These are phyloP conservation scores for Hartigia nigra DNA, from an alignment of 2,888 invertebrate genomes.

Conservation along the genomic window DNA sequence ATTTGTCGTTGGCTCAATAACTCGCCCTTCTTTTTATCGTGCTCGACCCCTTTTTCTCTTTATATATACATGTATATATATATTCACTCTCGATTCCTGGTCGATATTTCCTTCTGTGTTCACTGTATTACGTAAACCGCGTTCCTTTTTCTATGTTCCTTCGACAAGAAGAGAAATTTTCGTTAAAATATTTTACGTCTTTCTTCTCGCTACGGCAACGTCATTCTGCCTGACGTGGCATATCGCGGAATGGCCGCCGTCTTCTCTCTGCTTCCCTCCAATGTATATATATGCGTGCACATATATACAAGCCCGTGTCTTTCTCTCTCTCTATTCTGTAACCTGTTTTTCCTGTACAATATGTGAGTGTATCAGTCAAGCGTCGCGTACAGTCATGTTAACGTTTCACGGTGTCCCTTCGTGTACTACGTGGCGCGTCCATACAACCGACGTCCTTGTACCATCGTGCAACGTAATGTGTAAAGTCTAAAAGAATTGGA, in stretches of 20 bases:
- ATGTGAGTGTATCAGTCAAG: not conserved
- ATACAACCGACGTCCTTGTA: not conserved
- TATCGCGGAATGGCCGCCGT: slow-evolving; percentile 11
- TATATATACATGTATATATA: not conserved
- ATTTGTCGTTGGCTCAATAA: not conserved
- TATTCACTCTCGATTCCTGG: slow-evolving; percentile 4
- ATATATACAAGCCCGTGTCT: slow-evolving; percentile 4
- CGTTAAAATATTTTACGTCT: not conserved
- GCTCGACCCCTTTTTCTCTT: not conserved
- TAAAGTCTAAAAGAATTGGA: not conserved
- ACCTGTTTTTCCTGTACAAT: not conserved
- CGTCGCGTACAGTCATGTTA: not conserved
- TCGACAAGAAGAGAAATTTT: not conserved
- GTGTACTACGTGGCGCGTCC: not conserved
- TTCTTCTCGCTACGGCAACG: slow-evolving; percentile 38
- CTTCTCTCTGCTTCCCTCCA: slow-evolving; percentile 20
- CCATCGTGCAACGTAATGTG: not conserved
- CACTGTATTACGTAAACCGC: slow-evolving; percentile 5
- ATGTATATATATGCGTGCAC: slow-evolving; percentile 5
- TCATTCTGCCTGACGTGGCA: slow-evolving; percentile 58
- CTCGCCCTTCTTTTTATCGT: not conserved
- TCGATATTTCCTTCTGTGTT: slow-evolving; percentile 10
- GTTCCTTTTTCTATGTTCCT: slow-evolving; percentile 24
- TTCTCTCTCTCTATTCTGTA: not conserved
- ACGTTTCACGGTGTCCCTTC: not conserved